Base-by-base conservation (phyloP, 1,140 invertebrate species). In the Telenomus remus region DNA sequence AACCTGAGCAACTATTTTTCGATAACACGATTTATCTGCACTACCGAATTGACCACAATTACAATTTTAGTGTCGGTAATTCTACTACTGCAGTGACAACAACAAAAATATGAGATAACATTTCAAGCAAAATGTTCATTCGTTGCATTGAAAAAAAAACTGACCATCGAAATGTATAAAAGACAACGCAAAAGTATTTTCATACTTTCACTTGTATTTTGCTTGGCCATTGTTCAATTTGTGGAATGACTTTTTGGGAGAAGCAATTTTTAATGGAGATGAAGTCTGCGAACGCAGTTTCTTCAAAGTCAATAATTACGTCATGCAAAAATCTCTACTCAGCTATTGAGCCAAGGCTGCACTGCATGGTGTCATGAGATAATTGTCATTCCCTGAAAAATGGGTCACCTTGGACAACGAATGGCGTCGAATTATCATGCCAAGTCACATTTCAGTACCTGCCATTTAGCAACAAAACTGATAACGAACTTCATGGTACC, bases 361-460 rank as follows among this genome's bases (percentile, higher is more conserved):
- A 54, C 37, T 55, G 50, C 56, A 42, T 37, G 48, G 39, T 65
- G 60, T 65, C 61, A n/a, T n/a, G n/a, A n/a, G n/a, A 66, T 53
- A 66, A 66, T 73, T 73, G 56, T 60, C 19, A 44, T 76, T 69
- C 51, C 53, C 33, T 59, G 59, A 63, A 73, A 73, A 76, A 69
- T 76, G 49, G 72, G 72, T 76, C 65, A 76, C 72, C 59, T 76
- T 64, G 64, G 54, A 63, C 59, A 65, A 69, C 60, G 65, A 69
- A 76, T 76, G 64, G 54, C 59, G 59, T 47, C 46, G 44, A 59
- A 48, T 69, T 12, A 61, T 51, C 65, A 75, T 69, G 72, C 64
- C 64, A 47, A 64, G 14, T 56, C 53, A 54, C 61, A 66, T 74
- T 65, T 56, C 51, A 33, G 56, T 49, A 68, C 57, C 56, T 51